Evolutionary conservation across 2,888 invertebrate species (phyloP).

Genomic region (Diadegma fenestrale): DNA sequence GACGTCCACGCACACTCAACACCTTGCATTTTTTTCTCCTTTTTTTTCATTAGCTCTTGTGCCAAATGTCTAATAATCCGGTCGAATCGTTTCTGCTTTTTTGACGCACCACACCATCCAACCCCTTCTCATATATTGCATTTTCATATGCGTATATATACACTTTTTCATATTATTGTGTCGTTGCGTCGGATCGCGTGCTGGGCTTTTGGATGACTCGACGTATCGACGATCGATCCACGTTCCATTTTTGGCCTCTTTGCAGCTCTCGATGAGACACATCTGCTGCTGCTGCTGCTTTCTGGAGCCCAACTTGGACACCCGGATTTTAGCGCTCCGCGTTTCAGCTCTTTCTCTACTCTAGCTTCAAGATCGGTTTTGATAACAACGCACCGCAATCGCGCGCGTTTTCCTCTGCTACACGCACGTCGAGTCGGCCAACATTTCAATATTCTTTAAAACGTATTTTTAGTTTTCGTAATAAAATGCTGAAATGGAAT

Average conservation of each 20-base stretch:
- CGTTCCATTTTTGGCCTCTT: conserved; percentile 63
- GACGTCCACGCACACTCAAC: conserved; percentile 5
- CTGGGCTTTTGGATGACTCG: conserved; percentile 50
- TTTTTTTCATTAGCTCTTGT: background rate
- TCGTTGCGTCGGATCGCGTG: background rate
- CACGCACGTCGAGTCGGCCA: too few species aligned
- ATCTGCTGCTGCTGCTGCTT: conserved; percentile 22
- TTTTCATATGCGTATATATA: too few species aligned
- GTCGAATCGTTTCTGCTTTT: background rate
- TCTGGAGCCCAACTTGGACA: conserved; percentile 37
- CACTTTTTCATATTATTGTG: too few species aligned
- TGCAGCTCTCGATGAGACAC: conserved; percentile 39
- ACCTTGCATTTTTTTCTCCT: background rate
- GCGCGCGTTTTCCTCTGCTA: too few species aligned
- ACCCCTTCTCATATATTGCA: background rate
- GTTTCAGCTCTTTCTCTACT: too few species aligned
- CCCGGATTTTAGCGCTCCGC: too few species aligned
- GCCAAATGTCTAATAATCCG: background rate
- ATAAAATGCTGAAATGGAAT: background rate
- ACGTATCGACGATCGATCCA: conserved; percentile 64
- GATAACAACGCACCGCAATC: too few species aligned
- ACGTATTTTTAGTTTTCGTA: too few species aligned
- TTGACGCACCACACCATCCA: background rate
- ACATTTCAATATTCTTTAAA: too few species aligned
- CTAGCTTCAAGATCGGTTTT: too few species aligned